A percentile compares a stretch with the other conserved stretches of the same genome.
phyloP scores from a whole-genome alignment of 2,888 invertebrate genomes.

The Eledona agricola region DNA sequence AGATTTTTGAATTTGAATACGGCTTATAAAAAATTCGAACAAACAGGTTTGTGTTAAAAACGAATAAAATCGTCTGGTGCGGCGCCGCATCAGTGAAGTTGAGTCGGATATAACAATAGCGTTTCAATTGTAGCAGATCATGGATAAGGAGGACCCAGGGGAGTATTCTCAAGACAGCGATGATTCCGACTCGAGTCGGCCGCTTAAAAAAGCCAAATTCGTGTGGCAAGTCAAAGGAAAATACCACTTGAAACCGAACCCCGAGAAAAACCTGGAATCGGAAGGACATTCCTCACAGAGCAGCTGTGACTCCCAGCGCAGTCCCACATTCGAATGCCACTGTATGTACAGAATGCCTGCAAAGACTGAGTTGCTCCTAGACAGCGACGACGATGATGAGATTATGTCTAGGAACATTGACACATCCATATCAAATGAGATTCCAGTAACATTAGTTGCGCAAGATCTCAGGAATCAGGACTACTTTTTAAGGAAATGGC shows the following conservation, averaged over 20 bases:
- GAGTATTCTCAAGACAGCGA: conserved; percentile 66
- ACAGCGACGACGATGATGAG: conserved; percentile 44
- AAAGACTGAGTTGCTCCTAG: conserved; percentile 46
- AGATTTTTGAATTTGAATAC: too few relatives aligned
- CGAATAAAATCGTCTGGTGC: too few relatives aligned
- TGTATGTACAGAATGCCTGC: conserved; percentile 53
- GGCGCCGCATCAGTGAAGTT: too few relatives aligned
- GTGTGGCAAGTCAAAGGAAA: conserved; percentile 75
- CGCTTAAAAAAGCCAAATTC: conserved; percentile 73
- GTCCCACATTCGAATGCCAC: conserved; percentile 37
- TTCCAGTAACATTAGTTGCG: conserved; percentile 56
- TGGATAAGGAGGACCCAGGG: conserved; percentile 49
- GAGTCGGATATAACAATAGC: too few relatives aligned
- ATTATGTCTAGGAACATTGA: conserved; percentile 35
- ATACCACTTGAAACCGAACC: conserved; percentile 67
- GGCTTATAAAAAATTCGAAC: too few relatives aligned
- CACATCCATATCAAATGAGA: conserved; percentile 44
- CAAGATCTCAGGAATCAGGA: conserved; percentile 54
- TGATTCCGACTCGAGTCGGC: conserved; percentile 66
- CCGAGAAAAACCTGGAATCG: conserved; percentile 27
- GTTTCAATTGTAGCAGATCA: too few relatives aligned
- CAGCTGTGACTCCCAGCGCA: conserved; percentile 17
- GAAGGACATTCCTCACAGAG: conserved; percentile 60
- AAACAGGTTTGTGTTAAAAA: too few relatives aligned
- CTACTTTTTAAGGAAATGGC: conserved; percentile 68